Evolutionary conservation across 64 coral and sea anemone species (phyloP), one percentile per base, ranked within the genome.

Genomic region (Catalaphyllia jardinei): DNA sequence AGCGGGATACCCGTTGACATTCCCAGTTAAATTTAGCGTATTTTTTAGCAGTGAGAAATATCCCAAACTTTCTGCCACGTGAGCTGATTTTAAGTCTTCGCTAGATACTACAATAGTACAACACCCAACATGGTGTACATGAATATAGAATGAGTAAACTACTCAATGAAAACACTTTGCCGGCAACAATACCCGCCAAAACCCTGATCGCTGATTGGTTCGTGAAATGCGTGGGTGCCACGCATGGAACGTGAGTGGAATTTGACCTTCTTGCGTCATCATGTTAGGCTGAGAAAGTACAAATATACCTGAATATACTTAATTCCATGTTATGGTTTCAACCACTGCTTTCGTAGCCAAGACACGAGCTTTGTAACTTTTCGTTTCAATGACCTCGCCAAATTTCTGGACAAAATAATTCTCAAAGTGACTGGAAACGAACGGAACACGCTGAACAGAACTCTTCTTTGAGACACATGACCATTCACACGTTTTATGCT

Each of bases 41-140:
- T 15, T 38, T 71, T 28, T 18, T 4, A 3, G 22, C 5, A 27
- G 10, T 28, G 25, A 85, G 24, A 67, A 0, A 25, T 31, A 46
- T 69, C 8, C 11, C 20, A 15, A 50, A 22, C 8, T 20, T 71
- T 52, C 11, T 5, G 67, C 63, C 63, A 84, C 62, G 61, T 67
- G 81, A 49, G 27, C 22, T n/a, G 64, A 13, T 67, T 62, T 62
- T 27, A 62, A 39, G 61, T 27, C 54, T 81, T 20, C 25, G 59
- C 54, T 27, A 28, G 13, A 85, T 85, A 85, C 33, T 62, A 62
- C n/a, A n/a, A 61, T 33, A 83, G 67, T 71, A 71, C 81, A 85
- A 71, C 35, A 42, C 62, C 62, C 35, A 85, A 33, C 6, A 39
- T 19, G 31, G 33, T 8, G 49, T n/a, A 12, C 52, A 60, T 71